Conservation (phyloP, 1,140 invertebrate genomes). For the Microplitis mediator region DNA sequence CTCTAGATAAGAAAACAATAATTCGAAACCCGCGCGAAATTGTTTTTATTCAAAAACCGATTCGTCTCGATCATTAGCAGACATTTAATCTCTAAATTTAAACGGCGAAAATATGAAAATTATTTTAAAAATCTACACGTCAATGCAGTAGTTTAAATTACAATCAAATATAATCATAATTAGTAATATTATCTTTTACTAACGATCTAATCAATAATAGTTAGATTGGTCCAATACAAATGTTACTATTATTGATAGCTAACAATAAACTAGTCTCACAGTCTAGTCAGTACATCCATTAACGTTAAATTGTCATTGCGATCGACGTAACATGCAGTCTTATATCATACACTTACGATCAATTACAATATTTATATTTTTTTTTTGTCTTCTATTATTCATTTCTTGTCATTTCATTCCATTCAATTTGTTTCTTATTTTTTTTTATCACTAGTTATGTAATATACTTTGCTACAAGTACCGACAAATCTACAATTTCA, state of each 20-base stretch:
- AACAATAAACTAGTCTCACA: neutral
- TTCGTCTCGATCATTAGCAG: no score
- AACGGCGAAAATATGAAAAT: no score
- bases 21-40: no score
- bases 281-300: neutral
- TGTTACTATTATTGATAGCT: slow-evolving; percentile 35
- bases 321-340: slow-evolving; percentile 9
- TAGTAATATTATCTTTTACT: slow-evolving; percentile 22
- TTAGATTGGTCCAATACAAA: slow-evolving; percentile 57
- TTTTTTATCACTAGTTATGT: neutral
- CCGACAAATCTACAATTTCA: neutral
- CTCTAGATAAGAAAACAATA: no score
- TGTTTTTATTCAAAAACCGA: no score
- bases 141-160: no score
- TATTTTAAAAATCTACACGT: no score
- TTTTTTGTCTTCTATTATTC: neutral
- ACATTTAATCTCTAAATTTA: no score
- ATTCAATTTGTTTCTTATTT: neutral
- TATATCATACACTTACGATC: neutral
- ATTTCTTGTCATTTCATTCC: no score
- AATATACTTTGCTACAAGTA: neutral
- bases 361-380: neutral
- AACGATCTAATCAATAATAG: slow-evolving; percentile 46
- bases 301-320: neutral
- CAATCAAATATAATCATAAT: no score